Conservation (phyloP, 2,797 vertebrate genomes). For the Lacerta viridis region DNA sequence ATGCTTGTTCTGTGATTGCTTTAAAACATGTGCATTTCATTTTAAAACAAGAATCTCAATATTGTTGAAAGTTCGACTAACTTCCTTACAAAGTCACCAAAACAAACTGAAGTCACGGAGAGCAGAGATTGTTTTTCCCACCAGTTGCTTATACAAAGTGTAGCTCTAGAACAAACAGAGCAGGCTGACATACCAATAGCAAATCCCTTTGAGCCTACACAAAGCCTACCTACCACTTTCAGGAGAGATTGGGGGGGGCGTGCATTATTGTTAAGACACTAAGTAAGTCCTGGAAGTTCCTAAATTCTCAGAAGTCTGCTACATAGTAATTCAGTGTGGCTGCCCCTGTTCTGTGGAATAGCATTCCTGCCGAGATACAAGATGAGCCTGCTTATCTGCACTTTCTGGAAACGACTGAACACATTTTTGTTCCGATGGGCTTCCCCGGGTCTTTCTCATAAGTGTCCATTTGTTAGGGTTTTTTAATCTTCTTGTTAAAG, state of each 20-base stretch:
- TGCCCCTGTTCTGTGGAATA: too few relatives aligned
- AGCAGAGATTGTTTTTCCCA: conserved; percentile 19
- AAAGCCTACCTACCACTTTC: not conserved
- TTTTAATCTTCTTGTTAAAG: too few relatives aligned
- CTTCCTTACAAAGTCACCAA: conserved; percentile 63
- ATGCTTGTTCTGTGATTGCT: conserved; percentile 67
- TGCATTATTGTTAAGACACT: not conserved
- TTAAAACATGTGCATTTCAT: conserved; percentile 78
- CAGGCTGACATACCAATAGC: not conserved
- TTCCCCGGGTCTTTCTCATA: too few relatives aligned
- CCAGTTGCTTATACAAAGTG: conserved; percentile 10
- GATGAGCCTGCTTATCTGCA: too few relatives aligned
- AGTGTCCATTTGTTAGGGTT: too few relatives aligned
- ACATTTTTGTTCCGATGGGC: too few relatives aligned
- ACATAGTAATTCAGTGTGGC: too few relatives aligned
- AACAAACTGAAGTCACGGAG: conserved; percentile 52
- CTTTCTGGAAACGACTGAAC: too few relatives aligned
- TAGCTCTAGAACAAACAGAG: conserved; percentile 30
- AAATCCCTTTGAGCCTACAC: not conserved
- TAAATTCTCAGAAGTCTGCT: too few relatives aligned
- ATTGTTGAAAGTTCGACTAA: conserved; percentile 56
- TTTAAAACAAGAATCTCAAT: conserved; percentile 69
- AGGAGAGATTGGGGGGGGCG: not conserved
- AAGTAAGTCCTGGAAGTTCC: not conserved
- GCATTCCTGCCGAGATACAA: too few relatives aligned